A percentile compares a stretch with the other conserved stretches of the same genome.
phyloP scores from a whole-genome alignment of 2,113 vertebrate genomes.

The Nyctibius bracteatus region DNA sequence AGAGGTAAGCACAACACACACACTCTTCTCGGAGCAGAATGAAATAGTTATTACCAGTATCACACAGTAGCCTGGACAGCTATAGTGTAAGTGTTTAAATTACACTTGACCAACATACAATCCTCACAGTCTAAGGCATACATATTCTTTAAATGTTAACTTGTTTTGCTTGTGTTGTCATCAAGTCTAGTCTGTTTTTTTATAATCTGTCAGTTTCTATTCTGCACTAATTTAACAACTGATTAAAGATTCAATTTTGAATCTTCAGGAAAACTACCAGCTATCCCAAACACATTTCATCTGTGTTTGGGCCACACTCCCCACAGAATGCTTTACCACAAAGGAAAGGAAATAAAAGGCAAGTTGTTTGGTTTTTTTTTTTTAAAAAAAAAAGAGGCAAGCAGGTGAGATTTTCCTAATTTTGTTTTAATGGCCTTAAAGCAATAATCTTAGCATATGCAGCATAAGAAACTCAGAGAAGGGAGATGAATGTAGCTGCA shows the following conservation, averaged over 20 bases:
- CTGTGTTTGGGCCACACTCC: not conserved
- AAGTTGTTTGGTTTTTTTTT: not conserved
- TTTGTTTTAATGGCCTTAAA: not conserved
- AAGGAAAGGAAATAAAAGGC: not conserved
- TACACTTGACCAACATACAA: not conserved
- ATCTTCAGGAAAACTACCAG: not conserved
- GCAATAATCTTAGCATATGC: not conserved
- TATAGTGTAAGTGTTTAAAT: not conserved
- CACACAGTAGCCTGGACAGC: not conserved
- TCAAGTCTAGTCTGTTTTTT: not conserved
- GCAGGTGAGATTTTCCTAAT: not conserved
- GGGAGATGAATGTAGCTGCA: not conserved
- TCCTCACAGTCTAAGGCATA: not conserved
- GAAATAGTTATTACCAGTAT: fast-evolving
- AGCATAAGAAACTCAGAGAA: not conserved
- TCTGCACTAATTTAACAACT: not conserved
- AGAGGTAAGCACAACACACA: constrained; percentile 55
- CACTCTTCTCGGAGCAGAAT: not conserved
- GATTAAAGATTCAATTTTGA: not conserved
- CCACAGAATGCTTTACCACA: not conserved
- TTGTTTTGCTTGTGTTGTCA: not conserved
- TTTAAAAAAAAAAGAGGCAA: not conserved
- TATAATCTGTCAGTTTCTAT: not conserved
- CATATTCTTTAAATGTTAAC: not conserved
- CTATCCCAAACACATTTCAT: not conserved